Conservation (phyloP, 1,140 invertebrate genomes). For the Leptinotarsa lineolata region DNA sequence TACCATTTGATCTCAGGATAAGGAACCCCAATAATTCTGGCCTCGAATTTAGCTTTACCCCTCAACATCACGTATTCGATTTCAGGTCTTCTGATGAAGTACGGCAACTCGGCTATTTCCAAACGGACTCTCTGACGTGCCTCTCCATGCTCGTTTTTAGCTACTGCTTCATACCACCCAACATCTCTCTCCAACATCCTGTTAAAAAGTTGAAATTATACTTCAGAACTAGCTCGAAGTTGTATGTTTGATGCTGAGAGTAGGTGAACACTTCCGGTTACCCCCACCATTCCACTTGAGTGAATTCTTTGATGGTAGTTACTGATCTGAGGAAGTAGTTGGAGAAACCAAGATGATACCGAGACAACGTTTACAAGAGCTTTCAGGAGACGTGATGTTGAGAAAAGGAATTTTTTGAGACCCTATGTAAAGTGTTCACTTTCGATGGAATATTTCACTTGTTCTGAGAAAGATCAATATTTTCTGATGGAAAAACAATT, state of each 20-base stretch:
- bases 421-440: too few relatives aligned
- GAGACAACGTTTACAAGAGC: too few relatives aligned
- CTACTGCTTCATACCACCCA: conserved; percentile 92
- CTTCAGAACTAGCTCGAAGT: not conserved
- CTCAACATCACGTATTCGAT: conserved; percentile 79
- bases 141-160: conserved; percentile 90
- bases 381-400: too few relatives aligned
- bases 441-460: too few relatives aligned
- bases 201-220: conserved; percentile 27
- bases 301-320: conserved; percentile 44
- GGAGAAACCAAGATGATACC: too few relatives aligned
- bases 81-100: conserved; percentile 83
- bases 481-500: too few relatives aligned
- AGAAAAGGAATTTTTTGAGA: too few relatives aligned
- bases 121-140: conserved; percentile 82
- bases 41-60: conserved; percentile 76
- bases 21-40: conserved; percentile 86
- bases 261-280: too few relatives aligned
- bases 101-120: conserved; percentile 89
- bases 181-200: conserved; percentile 88
- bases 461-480: too few relatives aligned
- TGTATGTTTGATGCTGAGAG: too few relatives aligned
- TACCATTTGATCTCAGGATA: conserved; percentile 96
- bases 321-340: too few relatives aligned
- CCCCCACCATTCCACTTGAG: not conserved